Conservation (phyloP, 2,113 vertebrate species). For the Catharus minimus region DNA sequence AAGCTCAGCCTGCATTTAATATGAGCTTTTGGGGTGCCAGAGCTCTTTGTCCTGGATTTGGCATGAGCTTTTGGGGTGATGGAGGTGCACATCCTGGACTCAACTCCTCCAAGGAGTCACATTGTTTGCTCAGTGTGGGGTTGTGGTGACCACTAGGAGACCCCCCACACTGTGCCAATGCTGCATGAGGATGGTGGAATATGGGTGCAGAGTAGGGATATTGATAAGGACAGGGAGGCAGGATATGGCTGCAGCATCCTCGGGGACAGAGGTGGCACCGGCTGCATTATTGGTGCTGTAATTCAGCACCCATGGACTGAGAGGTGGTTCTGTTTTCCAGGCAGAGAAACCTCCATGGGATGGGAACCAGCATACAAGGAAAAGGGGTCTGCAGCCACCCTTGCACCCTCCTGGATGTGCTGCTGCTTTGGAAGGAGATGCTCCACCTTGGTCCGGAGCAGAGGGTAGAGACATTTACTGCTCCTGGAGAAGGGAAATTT, state of each 20-base stretch:
- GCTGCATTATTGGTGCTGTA: not conserved
- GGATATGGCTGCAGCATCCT: fast-evolving
- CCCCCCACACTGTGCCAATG: not conserved
- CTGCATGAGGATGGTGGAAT: not conserved
- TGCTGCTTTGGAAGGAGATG: not conserved
- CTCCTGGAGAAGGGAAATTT: not conserved
- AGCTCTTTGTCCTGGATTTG: not conserved
- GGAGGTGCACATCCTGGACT: not conserved
- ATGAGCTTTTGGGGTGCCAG: not conserved
- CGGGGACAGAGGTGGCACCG: fast-evolving
- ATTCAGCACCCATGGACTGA: not conserved
- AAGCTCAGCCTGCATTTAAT: not conserved
- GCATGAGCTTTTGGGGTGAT: not conserved
- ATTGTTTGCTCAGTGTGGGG: not conserved
- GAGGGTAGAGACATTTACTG: not conserved
- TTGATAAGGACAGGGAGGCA: not conserved
- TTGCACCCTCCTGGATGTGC: fast-evolving
- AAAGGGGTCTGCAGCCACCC: not conserved
- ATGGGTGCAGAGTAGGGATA: too few species aligned
- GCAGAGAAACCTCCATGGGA: fast-evolving
- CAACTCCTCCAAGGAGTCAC: not conserved
- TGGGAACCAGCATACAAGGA: not conserved
- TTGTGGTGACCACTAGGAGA: too few species aligned
- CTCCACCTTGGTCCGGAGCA: not conserved
- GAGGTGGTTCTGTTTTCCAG: not conserved